phyloP scores from a whole-genome alignment of 2,888 invertebrate genomes.

The Eupeodes luniger region DNA sequence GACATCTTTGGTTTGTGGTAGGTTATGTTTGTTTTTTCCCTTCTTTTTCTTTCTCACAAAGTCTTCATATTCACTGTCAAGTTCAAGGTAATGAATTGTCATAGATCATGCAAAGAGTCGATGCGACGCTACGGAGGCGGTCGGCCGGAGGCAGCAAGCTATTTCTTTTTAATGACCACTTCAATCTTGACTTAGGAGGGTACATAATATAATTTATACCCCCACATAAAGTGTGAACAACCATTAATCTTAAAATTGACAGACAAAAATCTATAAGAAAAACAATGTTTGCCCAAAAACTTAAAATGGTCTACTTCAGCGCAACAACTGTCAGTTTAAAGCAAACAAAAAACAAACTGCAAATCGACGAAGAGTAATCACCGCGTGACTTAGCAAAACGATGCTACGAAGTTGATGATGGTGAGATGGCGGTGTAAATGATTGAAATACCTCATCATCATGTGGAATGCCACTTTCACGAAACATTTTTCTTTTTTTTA shows the following conservation, averaged over 20 bases:
- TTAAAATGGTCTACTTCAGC: conserved; percentile 29
- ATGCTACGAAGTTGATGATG: not conserved
- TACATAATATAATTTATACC: no score
- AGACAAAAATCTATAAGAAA: conserved; percentile 14
- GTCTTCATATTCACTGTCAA: conserved; percentile 66
- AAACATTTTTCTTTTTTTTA: conserved; percentile 43
- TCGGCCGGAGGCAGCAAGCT: not conserved
- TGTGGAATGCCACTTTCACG: conserved; percentile 67
- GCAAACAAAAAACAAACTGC: conserved; percentile 6
- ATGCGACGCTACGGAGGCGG: not conserved
- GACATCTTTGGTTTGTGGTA: conserved; percentile 37
- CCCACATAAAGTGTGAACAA: conserved; percentile 33
- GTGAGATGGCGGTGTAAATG: not conserved
- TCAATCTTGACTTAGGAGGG: conserved; percentile 22
- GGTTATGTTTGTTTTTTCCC: conserved; percentile 5
- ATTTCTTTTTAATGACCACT: conserved; percentile 46
- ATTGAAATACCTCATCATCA: conserved; percentile 22
- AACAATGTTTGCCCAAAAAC: conserved; percentile 26
- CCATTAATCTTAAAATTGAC: conserved; percentile 42
- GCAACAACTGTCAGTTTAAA: conserved; percentile 21
- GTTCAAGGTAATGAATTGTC: conserved; percentile 70
- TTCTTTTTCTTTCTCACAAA: conserved; percentile 33
- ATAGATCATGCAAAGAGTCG: conserved; percentile 63
- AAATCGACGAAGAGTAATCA: conserved; percentile 34
- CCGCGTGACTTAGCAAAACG: not conserved